Evolutionary conservation across 1,140 invertebrate genomes (phyloP).

Genomic region (Dinothrombium tinctorium): DNA sequence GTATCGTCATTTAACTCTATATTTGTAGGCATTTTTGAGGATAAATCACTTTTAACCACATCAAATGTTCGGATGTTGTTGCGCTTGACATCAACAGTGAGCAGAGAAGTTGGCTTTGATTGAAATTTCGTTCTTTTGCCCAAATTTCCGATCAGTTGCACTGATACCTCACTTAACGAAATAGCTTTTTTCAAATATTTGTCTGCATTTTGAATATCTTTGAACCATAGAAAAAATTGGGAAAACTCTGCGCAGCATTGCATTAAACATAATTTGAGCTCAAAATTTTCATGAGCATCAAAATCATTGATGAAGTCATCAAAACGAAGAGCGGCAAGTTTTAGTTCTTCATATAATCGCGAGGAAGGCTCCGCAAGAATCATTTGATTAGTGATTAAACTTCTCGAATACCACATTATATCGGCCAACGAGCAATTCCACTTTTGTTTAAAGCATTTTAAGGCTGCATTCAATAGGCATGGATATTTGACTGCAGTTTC

Average conservation of each 20-base stretch:
- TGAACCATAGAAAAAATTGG: slow-evolving; percentile 45
- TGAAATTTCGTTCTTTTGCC: slow-evolving; percentile 78
- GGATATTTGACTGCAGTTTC: too few relatives aligned
- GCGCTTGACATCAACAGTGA: slow-evolving; percentile 38
- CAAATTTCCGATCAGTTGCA: slow-evolving; percentile 41
- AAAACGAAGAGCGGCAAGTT: too few relatives aligned
- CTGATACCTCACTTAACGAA: slow-evolving; percentile 32
- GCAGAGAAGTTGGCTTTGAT: slow-evolving; percentile 46
- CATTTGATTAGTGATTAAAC: too few relatives aligned
- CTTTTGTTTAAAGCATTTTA: too few relatives aligned
- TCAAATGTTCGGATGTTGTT: slow-evolving; percentile 12
- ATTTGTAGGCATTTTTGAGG: slow-evolving; percentile 20
- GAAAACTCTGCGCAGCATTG: slow-evolving; percentile 34
- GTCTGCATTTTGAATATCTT: slow-evolving; percentile 38
- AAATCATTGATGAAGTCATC: too few relatives aligned
- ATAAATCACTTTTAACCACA: background rate
- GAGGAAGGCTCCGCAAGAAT: too few relatives aligned
- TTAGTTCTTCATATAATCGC: too few relatives aligned
- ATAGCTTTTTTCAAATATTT: slow-evolving; percentile 36
- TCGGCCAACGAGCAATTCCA: too few relatives aligned
- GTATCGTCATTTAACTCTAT: slow-evolving; percentile 57
- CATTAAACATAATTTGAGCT: too few relatives aligned
- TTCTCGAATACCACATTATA: too few relatives aligned
- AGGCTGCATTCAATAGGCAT: too few relatives aligned
- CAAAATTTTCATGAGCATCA: too few relatives aligned